Percentiles rank a stretch among this genome's conserved stretches.
Conservation (phyloP, 1,140 invertebrate genomes). For the Formica selysi region DNA sequence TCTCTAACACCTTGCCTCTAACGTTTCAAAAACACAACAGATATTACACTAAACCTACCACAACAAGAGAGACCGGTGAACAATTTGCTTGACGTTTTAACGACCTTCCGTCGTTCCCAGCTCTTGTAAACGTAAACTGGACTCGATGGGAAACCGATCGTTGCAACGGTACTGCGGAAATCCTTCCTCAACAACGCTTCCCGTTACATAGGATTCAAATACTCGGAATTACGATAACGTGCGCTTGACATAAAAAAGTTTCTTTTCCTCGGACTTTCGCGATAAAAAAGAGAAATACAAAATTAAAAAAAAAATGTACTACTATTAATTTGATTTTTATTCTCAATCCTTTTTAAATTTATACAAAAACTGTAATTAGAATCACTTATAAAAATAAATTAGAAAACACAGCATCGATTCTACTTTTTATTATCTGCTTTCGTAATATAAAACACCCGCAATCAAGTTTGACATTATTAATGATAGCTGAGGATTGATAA, state of each 20-base stretch:
- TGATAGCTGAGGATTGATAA: slow-evolving; percentile 7
- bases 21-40: slow-evolving; percentile 56
- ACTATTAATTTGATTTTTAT: neutral
- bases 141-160: slow-evolving; percentile 64
- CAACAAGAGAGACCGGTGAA: slow-evolving; percentile 45
- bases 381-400: neutral
- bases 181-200: slow-evolving; percentile 56
- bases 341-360: too few relatives aligned
- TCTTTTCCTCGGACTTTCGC: neutral
- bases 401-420: neutral
- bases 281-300: neutral
- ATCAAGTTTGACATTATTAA: neutral
- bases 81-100: slow-evolving; percentile 65
- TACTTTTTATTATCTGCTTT: neutral
- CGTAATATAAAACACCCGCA: neutral
- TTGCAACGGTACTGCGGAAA: slow-evolving; percentile 53
- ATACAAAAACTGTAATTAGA: neutral
- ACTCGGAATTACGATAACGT: slow-evolving; percentile 57
- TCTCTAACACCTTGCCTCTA: slow-evolving; percentile 33
- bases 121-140: slow-evolving; percentile 59
- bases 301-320: neutral
- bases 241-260: slow-evolving; percentile 30
- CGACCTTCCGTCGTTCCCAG: slow-evolving; percentile 60
- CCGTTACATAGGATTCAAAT: slow-evolving; percentile 50
- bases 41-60: slow-evolving; percentile 39